Base-by-base conservation (phyloP, 1,140 invertebrate genomes). In the Musca domestica region DNA sequence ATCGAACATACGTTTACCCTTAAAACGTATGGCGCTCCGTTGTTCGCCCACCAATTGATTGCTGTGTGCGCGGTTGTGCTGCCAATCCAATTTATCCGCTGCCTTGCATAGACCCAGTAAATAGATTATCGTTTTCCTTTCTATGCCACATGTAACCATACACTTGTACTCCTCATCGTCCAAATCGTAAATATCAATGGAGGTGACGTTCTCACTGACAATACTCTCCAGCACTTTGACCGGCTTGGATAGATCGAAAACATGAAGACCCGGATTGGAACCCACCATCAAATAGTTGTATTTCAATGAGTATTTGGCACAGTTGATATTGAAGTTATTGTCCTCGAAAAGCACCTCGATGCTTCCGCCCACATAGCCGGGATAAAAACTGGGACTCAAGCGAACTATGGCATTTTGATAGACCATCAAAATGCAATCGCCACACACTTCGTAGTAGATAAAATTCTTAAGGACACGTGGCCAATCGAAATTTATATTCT, bases 141-240 rank as follows among this genome's bases (percentile, higher is more conserved):
- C 64, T 14, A 71, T 71, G 2, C 77, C 78, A 19, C 77, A 80
- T 0, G 78, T 51, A 4, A 81, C 70, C 19, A 81, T 73, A 25
- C 80, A 80, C 66, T 81, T 77, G 27, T 69, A 72, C 3, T 67
- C 64, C 2, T 71, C 54, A 52, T 72, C 67, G 14, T 34, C 67
- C 3, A 81, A 20, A 51, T 72, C 56, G 47, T 74, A 77, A 7
- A 80, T 67, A 67, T 81, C 80, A 46, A 81, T 67, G 34, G 77
- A 78, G 4, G 69, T 67, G 34, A 81, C 78, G 2, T 71, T 66
- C 20, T 81, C 79, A 58, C 79, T 81, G 12, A 81, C 70, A 70
- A 74, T 81, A 61, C 75, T 77, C 2, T 72, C 71, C 20, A 78
- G 65, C 2, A 76, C 68, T 17, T 68, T 47, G 15, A 69, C 22